Evolutionary conservation across 1,140 invertebrate species (phyloP), one percentile per base, ranked within the genome.

Genomic region (Anthonomus grandis): DNA sequence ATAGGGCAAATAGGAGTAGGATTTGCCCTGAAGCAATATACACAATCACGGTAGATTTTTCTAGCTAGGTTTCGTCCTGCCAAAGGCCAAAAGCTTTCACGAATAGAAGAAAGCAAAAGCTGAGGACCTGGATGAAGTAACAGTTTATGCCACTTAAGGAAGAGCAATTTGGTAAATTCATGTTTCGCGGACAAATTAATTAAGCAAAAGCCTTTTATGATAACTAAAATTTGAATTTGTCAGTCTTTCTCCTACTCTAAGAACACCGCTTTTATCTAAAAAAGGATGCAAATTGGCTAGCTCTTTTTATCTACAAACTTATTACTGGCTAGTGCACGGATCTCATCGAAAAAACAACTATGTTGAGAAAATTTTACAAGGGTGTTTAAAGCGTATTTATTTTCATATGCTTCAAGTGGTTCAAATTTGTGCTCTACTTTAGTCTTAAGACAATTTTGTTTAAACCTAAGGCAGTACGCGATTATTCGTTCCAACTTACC

Each of bases 181-280:
- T 51, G 47, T 19, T 51, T 41, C 4, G 22, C 4, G 10, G 38
- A 22, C 4, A 57, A 13, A 31, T 51, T 6, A 19, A 47, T 47
- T 2, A 44, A 31, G 17, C 38, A n/a, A n/a, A n/a, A n/a, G 31
- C 25, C 48, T 56, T 22, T 42, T 25, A 45, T 65, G 42, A 23
- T 52, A 41, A 25, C 65, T 3, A 19, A 60, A 13, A 13, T 48
- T 42, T 1, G 72, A 50, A 27, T 74, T 47, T n/a, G 47, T 44
- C 2, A 77, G 31, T 52, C 75, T 51, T n/a, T 75, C 72, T 5
- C 75, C 75, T 2, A 77, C 74, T 17, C 75, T 60, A 31, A 78
- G 37, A 12, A 75, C 27, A 6, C 66, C 66, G 9, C 65, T 12
- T 12, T 69, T 13, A 50, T 75, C 72, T 9, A 78, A 24, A 48